Evolutionary conservation across 2,113 vertebrate genomes (phyloP).

Genomic region (Thunnus thynnus): DNA sequence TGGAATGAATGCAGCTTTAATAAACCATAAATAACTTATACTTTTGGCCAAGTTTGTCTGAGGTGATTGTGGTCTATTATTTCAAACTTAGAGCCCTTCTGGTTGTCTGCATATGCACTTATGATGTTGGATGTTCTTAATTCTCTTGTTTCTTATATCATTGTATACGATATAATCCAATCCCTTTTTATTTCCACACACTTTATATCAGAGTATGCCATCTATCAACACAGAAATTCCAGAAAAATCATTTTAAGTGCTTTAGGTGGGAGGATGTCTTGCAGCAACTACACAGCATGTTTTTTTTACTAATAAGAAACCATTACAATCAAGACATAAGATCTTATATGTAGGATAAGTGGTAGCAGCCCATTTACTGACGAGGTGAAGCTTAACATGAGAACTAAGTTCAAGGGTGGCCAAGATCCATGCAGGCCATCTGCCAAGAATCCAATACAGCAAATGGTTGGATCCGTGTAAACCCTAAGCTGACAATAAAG

Average conservation of each 20-base stretch:
- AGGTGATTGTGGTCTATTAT: too few species aligned
- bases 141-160: not conserved
- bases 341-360: slow-evolving; percentile 43
- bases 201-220: not conserved
- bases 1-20: not conserved
- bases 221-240: slow-evolving; percentile 41
- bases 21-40: not conserved
- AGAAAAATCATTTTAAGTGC: slow-evolving; percentile 49
- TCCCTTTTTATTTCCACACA: slow-evolving; percentile 9
- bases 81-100: not conserved
- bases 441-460: slow-evolving; percentile 77
- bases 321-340: slow-evolving; percentile 49
- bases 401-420: slow-evolving; percentile 67
- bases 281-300: slow-evolving; percentile 16
- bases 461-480: slow-evolving; percentile 66
- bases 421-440: slow-evolving; percentile 66
- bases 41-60: too few species aligned
- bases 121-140: slow-evolving; percentile 2
- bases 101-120: slow-evolving; percentile 21
- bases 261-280: slow-evolving; percentile 19
- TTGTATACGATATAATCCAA: not conserved
- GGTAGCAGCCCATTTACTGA: slow-evolving; percentile 55
- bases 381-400: slow-evolving; percentile 68
- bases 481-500: slow-evolving; percentile 68
- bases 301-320: slow-evolving; percentile 55